A percentile compares a stretch with the other conserved stretches of the same genome.
These are phyloP conservation scores for Leucophenga varia DNA, from an alignment of 1,140 invertebrate genomes.

Conservation along the genomic window DNA sequence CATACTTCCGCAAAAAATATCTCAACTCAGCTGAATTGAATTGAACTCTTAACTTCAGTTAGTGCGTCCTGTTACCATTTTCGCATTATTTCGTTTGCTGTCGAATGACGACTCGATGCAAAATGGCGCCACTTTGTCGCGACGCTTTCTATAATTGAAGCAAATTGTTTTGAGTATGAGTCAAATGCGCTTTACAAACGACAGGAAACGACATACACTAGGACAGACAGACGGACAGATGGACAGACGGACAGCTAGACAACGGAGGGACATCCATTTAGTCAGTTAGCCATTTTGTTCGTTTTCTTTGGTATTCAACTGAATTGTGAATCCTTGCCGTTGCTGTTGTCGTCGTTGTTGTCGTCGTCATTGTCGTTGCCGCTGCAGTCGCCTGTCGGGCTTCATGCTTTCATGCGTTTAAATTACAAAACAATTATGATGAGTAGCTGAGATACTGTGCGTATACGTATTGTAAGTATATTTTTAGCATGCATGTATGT, in stretches of 20 bases:
- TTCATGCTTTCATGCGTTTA: slow-evolving; percentile 40
- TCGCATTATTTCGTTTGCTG: background rate
- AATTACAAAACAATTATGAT: slow-evolving; percentile 52
- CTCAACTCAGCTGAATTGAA: background rate
- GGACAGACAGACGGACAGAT: slow-evolving; percentile 3
- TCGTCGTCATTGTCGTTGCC: too few relatives aligned
- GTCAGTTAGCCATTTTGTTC: slow-evolving; percentile 23
- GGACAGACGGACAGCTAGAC: background rate
- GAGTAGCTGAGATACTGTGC: too few relatives aligned
- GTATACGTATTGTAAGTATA: too few relatives aligned
- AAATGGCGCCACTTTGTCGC: slow-evolving; percentile 48
- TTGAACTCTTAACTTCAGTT: background rate
- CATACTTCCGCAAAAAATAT: slow-evolving; percentile 31
- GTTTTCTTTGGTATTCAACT: slow-evolving; percentile 22
- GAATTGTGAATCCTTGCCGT: background rate
- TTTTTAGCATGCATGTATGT: too few relatives aligned
- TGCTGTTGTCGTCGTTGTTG: too few relatives aligned
- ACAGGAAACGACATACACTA: slow-evolving; percentile 45
- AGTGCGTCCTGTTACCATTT: background rate
- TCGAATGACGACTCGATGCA: background rate
- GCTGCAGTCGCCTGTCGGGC: background rate
- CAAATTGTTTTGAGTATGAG: slow-evolving; percentile 48
- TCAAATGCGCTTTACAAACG: too few relatives aligned
- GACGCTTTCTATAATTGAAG: slow-evolving; percentile 54
- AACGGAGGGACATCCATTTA: slow-evolving; percentile 19